phyloP scores from a whole-genome alignment of 2,113 vertebrate genomes.

The Athene noctua region DNA sequence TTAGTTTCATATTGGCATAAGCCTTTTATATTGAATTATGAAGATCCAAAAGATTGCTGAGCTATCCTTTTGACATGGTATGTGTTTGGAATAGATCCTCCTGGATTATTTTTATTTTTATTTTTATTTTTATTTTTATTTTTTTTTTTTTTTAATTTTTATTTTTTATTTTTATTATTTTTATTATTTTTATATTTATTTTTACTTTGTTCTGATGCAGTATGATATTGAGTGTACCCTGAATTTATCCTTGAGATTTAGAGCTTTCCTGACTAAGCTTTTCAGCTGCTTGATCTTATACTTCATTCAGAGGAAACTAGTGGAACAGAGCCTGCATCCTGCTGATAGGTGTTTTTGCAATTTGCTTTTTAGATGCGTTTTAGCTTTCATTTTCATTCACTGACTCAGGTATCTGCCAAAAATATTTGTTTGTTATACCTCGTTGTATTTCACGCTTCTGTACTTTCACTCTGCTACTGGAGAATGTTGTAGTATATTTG shows the following conservation, averaged over 20 bases:
- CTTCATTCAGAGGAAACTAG: not conserved
- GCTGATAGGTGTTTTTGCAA: constrained; percentile 3
- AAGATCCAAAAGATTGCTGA: not conserved
- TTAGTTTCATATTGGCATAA: not conserved
- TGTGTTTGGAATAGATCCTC: not conserved
- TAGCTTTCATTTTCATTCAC: not conserved
- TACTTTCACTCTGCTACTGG: not conserved
- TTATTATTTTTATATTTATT: too few species aligned
- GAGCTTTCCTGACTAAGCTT: not conserved
- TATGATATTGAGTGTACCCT: not conserved
- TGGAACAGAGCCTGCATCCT: constrained; percentile 30
- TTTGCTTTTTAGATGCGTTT: not conserved
- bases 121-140: too few species aligned
- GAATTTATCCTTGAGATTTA: not conserved
- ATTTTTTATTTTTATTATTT: too few species aligned
- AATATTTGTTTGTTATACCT: not conserved
- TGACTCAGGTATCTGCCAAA: not conserved
- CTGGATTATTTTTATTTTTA: too few species aligned
- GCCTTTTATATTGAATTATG: not conserved
- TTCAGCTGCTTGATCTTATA: constrained; percentile 1
- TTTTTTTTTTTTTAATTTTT: not conserved
- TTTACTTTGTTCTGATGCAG: fast-evolving
- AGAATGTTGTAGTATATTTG: not conserved
- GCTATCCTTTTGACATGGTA: not conserved
- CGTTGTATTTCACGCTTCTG: not conserved